Conservation (phyloP, 2,888 invertebrate genomes). For the Torymus auratus region DNA sequence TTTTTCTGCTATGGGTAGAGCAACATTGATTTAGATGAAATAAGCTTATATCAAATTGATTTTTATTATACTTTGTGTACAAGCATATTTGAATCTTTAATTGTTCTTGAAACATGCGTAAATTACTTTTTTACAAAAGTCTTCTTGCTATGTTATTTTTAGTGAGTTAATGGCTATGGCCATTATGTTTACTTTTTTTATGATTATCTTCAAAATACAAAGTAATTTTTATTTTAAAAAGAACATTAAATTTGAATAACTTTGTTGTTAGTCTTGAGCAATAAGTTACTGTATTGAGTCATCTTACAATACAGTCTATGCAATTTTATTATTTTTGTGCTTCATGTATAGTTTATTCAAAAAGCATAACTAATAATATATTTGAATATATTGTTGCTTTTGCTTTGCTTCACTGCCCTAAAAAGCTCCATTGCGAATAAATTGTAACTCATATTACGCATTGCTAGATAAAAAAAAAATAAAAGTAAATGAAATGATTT, state of each 20-base stretch:
- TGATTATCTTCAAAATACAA: background rate
- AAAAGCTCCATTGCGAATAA: conserved; percentile 22
- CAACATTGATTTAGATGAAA: background rate
- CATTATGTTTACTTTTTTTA: background rate
- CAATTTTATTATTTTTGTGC: no score
- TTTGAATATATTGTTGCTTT: conserved; percentile 8
- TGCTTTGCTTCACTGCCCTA: conserved; percentile 21
- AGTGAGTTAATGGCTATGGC: no score
- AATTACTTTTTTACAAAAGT: no score
- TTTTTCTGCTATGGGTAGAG: background rate
- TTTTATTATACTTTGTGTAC: conserved; percentile 24
- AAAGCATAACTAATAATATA: background rate
- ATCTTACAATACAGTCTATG: conserved; percentile 11
- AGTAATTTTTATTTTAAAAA: conserved; percentile 3
- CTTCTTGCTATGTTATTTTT: no score
- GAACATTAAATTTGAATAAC: conserved; percentile 37
- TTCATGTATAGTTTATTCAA: no score
- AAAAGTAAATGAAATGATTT: conserved; percentile 5
- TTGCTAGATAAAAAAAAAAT: conserved; percentile 36
- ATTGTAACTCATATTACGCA: conserved; percentile 30
- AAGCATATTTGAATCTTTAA: background rate
- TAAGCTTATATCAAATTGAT: background rate
- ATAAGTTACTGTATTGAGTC: conserved; percentile 32
- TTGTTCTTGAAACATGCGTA: background rate
- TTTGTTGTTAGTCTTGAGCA: conserved; percentile 20